Base-by-base conservation (phyloP, 2,888 invertebrate species). In the Macropis europaea region DNA sequence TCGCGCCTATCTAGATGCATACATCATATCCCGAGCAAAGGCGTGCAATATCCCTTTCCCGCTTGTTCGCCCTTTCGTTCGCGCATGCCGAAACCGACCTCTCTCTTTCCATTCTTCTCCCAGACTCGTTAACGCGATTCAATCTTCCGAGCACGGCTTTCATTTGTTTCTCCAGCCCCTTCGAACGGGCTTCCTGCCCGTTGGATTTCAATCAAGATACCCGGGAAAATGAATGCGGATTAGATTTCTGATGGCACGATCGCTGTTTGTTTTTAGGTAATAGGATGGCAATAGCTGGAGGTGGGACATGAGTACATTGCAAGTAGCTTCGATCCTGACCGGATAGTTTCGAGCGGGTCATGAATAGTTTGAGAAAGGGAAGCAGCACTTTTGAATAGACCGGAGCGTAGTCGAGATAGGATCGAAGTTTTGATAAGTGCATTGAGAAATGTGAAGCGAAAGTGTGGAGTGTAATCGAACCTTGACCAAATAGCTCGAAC, bases 1-100 rank as follows among this genome's bases (percentile, higher is more conserved):
- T 48, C 9, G 30, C 24, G 36, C 28, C 54, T 68, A 73, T 64
- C 62, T 60, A 17, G 68, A 68, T 52, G 61, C 64, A 66, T 59
- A 53, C 59, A 36, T 64, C 77, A 43, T 64, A 64, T 45, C 11
- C 17, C 15, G 45, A 32, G 30, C 30, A 22, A 40, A 28, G 47
- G 36, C 53, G 54, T n/a, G 48, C 30, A 30, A 53, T 28, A 40
- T 24, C 32, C 11, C 32, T 36, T 22, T n/a, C 30, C 22, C 40
- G 9, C 40, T 28, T 22, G 54, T 38, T 47, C 54, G 13, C 47
- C 54, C 45, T 32, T 26, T 57, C 32, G 32, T 48, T 40, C 11
- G 32, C 28, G 22, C 26, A 11, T 26, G 26, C 45, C 30, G 54
- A 26, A 32, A 15, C 13, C 17, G n/a, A n/a, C n/a, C 24, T 32